Base-by-base conservation (phyloP, 2,113 vertebrate genomes). In the Carassius carassius region DNA sequence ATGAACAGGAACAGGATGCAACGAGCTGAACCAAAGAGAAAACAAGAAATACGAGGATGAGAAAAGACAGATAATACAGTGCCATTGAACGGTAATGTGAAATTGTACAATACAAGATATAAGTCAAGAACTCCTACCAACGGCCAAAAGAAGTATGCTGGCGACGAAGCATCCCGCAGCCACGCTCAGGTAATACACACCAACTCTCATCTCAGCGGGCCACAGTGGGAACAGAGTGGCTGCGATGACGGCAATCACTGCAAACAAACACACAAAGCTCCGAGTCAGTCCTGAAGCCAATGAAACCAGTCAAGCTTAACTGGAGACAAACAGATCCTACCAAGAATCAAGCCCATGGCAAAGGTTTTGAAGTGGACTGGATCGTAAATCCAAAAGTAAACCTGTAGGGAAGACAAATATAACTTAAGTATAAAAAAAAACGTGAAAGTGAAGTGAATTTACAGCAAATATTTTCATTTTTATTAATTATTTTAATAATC, bases 201-300 rank as follows among this genome's bases (percentile, higher is more conserved):
- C 98, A 14, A 99, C 98, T 51, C 98, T 95, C 98, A 99, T 99
- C 89, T 99, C 98, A n/a, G 98, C 96, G 0, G 98, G 98, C 98
- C 98, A 99, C 58, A 99, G 95, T 0, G 98, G 98, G 92, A 99
- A 99, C 58, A 99, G 95, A 0, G 98, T 99, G 37, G 98, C 98
- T 51, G 98, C 98, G 32, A 99, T 99, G 23, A 99, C 98, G 0
- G 98, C 98, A 16, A 99, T 97, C 83, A 99, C 98, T 99, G 90
- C 23, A 9, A 84, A 87, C n/a, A 37, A 37, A 67, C 11, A 69
- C 70, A 83, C 41, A 81, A 25, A 60, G 9, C 25, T 35, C 29
- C 17, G 41, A 17, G 29, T 67, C 9, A 8, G 44, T 37, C 25
- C 47, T 13, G 44, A 10, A 54, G 3, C 14, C 65, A 35, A 3